Evolutionary conservation across 1,140 invertebrate species (phyloP).

Genomic region (Zaprionus taronus): DNA sequence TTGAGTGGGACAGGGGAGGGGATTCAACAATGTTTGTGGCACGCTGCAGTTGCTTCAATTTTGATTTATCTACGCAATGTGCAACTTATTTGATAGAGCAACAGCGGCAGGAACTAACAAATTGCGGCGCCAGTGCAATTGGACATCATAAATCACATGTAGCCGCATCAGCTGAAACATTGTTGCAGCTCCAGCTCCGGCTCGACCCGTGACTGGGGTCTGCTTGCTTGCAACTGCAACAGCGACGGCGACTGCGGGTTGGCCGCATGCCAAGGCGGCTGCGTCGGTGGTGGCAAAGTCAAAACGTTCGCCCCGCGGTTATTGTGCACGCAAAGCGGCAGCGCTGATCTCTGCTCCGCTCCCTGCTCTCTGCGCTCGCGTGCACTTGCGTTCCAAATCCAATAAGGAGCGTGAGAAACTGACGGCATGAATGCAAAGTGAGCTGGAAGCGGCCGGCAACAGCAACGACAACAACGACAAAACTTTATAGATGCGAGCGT

Average conservation of each 20-base stretch:
- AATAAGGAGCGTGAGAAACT: constrained; percentile 83
- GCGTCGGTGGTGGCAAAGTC: constrained; percentile 78
- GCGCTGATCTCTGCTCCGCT: constrained; percentile 11
- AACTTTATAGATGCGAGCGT: constrained; percentile 71
- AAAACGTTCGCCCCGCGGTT: constrained; percentile 74
- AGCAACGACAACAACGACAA: constrained; percentile 52
- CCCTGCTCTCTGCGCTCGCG: constrained; percentile 42
- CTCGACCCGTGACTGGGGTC: background rate
- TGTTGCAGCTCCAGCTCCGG: constrained; percentile 35
- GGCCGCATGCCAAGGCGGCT: constrained; percentile 49
- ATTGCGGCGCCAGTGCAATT: constrained; percentile 59
- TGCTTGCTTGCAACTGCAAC: constrained; percentile 29
- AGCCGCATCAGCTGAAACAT: constrained; percentile 59
- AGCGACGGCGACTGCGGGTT: constrained; percentile 10
- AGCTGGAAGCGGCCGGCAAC: constrained; percentile 56
- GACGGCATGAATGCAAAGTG: constrained; percentile 73
- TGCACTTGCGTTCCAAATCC: constrained; percentile 76
- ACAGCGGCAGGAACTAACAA: constrained; percentile 27
- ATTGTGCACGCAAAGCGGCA: constrained; percentile 64
- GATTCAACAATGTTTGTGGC: no score
- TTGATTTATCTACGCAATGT: constrained; percentile 60
- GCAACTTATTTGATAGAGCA: constrained; percentile 45
- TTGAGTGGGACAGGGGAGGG: no score
- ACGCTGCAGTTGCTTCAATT: constrained; percentile 2
- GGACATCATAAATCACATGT: constrained; percentile 66